phyloP scores from a whole-genome alignment of 2,797 vertebrate species.

The Acrossocheilus wenchowensis region DNA sequence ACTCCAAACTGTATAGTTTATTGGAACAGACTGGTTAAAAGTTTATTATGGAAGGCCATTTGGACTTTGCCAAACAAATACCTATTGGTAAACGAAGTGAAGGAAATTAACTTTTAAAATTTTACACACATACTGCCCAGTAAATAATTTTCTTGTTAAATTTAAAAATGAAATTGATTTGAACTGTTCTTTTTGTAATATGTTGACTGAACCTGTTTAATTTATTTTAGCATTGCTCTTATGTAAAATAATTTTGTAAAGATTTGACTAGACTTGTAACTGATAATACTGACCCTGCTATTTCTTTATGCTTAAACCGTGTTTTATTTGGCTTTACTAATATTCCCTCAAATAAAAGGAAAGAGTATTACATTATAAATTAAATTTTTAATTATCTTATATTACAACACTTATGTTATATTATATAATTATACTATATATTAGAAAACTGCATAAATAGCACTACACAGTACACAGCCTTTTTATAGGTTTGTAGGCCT shows the following conservation, averaged over 20 bases:
- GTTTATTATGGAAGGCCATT: background rate
- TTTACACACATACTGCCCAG: background rate
- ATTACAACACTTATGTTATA: background rate
- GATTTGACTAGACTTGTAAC: background rate
- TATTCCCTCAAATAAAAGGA: too few species aligned
- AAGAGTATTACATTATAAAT: too few species aligned
- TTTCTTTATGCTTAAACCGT: too few species aligned
- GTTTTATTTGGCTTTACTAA: too few species aligned
- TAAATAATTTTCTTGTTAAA: background rate
- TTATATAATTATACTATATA: background rate
- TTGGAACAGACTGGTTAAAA: background rate
- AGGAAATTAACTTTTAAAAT: background rate
- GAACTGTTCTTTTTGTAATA: background rate
- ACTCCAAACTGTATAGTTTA: background rate
- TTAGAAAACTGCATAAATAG: background rate
- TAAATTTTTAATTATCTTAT: too few species aligned
- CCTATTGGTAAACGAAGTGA: background rate
- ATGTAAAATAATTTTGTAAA: background rate
- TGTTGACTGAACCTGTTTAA: background rate
- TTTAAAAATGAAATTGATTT: background rate
- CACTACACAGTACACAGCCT: background rate
- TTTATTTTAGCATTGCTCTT: background rate
- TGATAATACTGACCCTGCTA: too few species aligned
- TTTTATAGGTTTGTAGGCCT: conserved; percentile 10
- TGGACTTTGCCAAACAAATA: background rate